Base-by-base conservation (phyloP, 2,113 vertebrate species). In the Channa argus region DNA sequence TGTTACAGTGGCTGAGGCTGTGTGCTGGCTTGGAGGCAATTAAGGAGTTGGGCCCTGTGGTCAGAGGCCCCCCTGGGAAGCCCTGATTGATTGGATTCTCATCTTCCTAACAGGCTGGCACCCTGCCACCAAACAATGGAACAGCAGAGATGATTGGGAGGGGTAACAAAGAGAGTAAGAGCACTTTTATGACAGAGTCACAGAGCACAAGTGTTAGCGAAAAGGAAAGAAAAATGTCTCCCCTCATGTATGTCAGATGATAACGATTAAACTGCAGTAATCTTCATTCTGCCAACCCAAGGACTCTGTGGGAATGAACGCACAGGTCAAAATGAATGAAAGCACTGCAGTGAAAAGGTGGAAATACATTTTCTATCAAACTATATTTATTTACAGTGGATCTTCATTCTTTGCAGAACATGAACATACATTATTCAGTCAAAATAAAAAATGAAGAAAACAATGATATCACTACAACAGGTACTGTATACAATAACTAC, bases 101-200 rank as follows among this genome's bases (percentile, higher is more conserved):
- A 95, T 95, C 93, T 94, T 92, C 86, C 93, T 95, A 95, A 95
- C 89, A 72, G 93, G 86, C 92, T 95, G 94, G 93, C 92, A 86
- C 81, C 54, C 84, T 86, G 93, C 93, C 92, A 94, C 76, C 72
- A 72, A 84, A 87, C 82, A 82, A 53, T 56, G 66, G 89, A 87
- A 64, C 78, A 80, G 80, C 74, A 68, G 67, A 79, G 79, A 67
- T 77, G 85, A 61, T 43, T 76, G 85, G 80, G 74, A 71, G 86
- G 85, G 83, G 85, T 44, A 43, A 45, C 24, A 8, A 8, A 34
- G 50, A 74, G 52, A 72, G 76, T 85, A 58, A 67, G 74, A 70
- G 81, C 74, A 73, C 64, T 80, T 79, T 60, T 61, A 82, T 80
- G 75, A 88, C 62, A 68, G 36, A 71, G 72, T 79, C 81, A 78